Evolutionary conservation across 2,113 vertebrate species (phyloP).

Genomic region (Brachypteracias leptosomus): DNA sequence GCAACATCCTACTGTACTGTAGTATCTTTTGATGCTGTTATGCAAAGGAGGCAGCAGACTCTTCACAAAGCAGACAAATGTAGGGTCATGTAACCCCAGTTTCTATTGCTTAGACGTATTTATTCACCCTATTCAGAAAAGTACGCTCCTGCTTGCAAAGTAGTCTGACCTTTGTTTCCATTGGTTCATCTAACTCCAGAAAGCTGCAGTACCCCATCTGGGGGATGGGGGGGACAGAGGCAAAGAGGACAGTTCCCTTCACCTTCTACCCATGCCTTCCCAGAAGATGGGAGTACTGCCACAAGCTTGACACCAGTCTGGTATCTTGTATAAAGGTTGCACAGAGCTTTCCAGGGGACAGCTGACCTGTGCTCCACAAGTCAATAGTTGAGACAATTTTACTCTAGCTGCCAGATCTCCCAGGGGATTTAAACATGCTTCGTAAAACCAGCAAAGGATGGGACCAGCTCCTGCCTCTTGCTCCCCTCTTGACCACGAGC

Average conservation of each 20-base stretch:
- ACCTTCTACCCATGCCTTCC: not conserved
- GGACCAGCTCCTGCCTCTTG: not conserved
- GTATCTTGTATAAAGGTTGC: not conserved
- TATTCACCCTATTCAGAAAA: not conserved
- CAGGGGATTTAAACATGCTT: not conserved
- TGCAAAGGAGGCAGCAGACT: not conserved
- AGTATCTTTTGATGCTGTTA: not conserved
- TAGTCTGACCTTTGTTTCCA: not conserved
- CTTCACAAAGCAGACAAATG: not conserved
- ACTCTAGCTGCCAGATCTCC: not conserved
- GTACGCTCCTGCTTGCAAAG: not conserved
- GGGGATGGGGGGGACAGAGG: not conserved
- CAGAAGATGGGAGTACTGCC: not conserved
- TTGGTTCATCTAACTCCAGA: not conserved
- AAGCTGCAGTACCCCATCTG: not conserved
- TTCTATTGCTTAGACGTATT: not conserved
- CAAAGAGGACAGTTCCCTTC: not conserved
- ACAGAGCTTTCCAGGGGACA: not conserved
- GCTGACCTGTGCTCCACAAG: not conserved
- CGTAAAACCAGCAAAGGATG: not conserved
- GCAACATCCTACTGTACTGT: not conserved
- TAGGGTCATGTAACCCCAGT: not conserved
- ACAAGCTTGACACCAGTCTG: rapidly evolving
- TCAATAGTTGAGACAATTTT: not conserved
- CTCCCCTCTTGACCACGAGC: not conserved